Evolutionary conservation across 1,140 invertebrate species (phyloP), one percentile per base, ranked within the genome.

Genomic region (Drosophila erecta): DNA sequence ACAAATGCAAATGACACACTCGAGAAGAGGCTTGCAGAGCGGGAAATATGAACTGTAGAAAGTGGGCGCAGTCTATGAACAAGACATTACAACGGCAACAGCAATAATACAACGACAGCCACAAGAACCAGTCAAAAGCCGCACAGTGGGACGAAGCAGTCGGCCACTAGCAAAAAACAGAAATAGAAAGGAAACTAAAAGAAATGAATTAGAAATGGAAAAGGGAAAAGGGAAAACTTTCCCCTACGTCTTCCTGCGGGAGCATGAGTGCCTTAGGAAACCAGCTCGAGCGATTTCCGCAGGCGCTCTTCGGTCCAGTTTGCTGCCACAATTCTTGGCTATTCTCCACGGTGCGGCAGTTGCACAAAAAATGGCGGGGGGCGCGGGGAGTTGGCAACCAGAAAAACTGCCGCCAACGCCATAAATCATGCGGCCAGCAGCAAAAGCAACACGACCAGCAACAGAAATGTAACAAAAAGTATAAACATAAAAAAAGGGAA

Each of bases 1-100:
- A 85, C 81, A 85, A 85, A 85, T 85, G 81, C 78, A 85, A 85
- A 85, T 85, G 83, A 81, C 83, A 74, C 64, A 85, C 64, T 74
- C 70, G 37, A 59, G 14, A 41, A 22, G 43, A 24, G 22, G 38
- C 33, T 30, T 12, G 4, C 20, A 10, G 6, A 40, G 59, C 12
- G 12, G 33, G 41, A 37, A 65, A 70, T 70, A 71, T 71, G 67
- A 71, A 66, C 70, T 74, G 44, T 35, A 37, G n/a, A 41, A 27
- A 51, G 46, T 80, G 74, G 81, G 62, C 81, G 51, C 66, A 67
- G 70, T 74, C 70, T 75, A 74, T 74, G 60, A 56, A 66, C 53
- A 61, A 73, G 47, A 54, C 47, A 67, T 67, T 67, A 67, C 44
- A 69, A 47, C 49, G 37, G 66, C 35, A 41, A 49, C 12, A 24